These are phyloP conservation scores for Corythaeola cristata DNA, from an alignment of 2,113 vertebrate genomes.

Conservation along the genomic window DNA sequence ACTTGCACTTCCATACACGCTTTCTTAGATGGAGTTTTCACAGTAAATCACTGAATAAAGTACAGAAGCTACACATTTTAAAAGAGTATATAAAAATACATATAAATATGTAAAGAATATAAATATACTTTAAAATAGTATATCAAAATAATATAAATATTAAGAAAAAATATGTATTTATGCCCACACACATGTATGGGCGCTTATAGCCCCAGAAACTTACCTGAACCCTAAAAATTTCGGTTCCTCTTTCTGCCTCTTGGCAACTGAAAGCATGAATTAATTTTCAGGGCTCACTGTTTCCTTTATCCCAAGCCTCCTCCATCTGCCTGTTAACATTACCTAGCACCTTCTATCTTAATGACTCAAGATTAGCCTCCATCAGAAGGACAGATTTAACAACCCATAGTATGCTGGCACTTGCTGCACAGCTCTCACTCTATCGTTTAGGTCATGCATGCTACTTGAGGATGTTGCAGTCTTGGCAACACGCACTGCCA, in stretches of 20 bases:
- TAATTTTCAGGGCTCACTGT: neutral
- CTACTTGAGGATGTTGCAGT: neutral
- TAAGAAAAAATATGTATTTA: neutral
- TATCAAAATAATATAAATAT: too few species aligned
- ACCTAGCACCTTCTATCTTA: neutral
- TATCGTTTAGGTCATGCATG: neutral
- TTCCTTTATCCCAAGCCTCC: neutral
- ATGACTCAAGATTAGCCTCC: neutral
- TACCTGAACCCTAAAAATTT: neutral
- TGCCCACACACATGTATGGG: accelerated
- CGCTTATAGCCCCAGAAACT: neutral
- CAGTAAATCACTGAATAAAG: neutral
- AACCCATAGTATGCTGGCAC: neutral
- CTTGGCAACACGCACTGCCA: neutral
- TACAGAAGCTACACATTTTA: neutral
- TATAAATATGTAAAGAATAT: too few species aligned
- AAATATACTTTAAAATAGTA: too few species aligned
- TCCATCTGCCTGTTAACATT: neutral
- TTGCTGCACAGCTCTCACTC: neutral
- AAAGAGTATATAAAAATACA: neutral
- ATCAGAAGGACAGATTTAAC: neutral
- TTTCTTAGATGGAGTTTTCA: neutral
- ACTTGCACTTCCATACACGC: neutral
- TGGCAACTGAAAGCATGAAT: neutral
- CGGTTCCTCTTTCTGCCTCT: neutral